Evolutionary conservation across 2,888 invertebrate species (phyloP), one percentile per base, ranked within the genome.

Genomic region (Campoplex nolae): DNA sequence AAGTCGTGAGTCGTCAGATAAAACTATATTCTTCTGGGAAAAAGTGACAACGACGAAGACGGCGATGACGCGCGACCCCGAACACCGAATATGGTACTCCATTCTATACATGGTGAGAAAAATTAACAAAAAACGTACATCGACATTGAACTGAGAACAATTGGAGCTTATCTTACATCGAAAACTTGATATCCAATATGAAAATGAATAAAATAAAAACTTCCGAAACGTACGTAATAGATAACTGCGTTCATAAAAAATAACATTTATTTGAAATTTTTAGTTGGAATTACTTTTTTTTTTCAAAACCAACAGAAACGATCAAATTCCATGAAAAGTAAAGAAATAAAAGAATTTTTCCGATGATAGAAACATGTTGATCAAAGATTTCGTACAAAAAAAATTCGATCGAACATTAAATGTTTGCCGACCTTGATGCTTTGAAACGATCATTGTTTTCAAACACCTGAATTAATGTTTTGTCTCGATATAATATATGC

Each of bases 11-110:
- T 81, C 84, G 73, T 81, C 83, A 88, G 89, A 89, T 89, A 88
- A 89, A 84, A 87, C 84, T 84, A 88, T 84, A 88, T 86, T 86
- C 85, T 90, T 90, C 88, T 68, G 56, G 71, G 86, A 89, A 89
- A 88, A 86, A 67, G 81, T 70, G 85, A 88, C 78, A 84, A 82
- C 81, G 65, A 70, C 67, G 78, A 74, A 78, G 84, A 67, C 35
- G 54, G 76, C 68, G 56, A 75, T 62, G 75, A 83, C 65, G 65
- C 65, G 65, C 81, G 71, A 35, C 58, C 42, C 35, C 51, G 70
- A 58, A 85, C n/a, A 35, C 56, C 42, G 51, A 48, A 54, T 35
- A 23, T 28, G n/a, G 54, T 38, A 45, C 32, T 6, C 23, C 7
- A n/a, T 71, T 35, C 16, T 23, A 38, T 42, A 56, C 3, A 45